These are phyloP conservation scores for Mormoops blainvillei DNA, from an alignment of 2,113 vertebrate species.

Conservation along the genomic window DNA sequence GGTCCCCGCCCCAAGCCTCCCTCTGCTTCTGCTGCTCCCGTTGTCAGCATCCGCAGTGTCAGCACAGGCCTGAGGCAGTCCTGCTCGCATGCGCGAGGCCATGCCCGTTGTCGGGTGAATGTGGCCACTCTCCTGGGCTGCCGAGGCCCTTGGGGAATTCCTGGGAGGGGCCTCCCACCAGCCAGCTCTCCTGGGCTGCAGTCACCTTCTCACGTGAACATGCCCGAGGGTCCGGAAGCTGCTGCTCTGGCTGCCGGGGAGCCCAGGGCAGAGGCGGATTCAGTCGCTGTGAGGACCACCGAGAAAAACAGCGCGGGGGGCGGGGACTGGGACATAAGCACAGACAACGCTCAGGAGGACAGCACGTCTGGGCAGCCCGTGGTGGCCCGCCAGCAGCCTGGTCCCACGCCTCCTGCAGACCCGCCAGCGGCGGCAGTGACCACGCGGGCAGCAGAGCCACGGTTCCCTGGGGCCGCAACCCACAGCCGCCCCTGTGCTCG, in stretches of 20 bases:
- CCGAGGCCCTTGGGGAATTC: background rate
- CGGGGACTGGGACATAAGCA: background rate
- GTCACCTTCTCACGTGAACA: accelerated
- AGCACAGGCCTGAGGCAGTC: background rate
- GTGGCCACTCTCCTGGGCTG: background rate
- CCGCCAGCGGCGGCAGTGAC: accelerated
- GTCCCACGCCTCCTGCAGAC: background rate
- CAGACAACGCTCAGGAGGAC: background rate
- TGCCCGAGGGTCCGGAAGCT: background rate
- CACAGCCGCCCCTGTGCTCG: no score
- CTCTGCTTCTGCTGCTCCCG: background rate
- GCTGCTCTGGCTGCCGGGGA: background rate
- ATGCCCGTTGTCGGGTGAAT: background rate
- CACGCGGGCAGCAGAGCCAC: accelerated
- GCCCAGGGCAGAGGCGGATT: accelerated
- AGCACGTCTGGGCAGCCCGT: background rate
- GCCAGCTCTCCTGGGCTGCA: accelerated
- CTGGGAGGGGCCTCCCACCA: background rate
- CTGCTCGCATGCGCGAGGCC: background rate
- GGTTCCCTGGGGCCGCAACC: background rate
- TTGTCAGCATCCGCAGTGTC: background rate
- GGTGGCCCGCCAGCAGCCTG: accelerated
- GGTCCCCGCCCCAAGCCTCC: conserved; percentile 31
- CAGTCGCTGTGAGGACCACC: accelerated
- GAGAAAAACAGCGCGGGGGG: background rate